Evolutionary conservation across 2,888 invertebrate genomes (phyloP).

Genomic region (Epistrophella euchroma): DNA sequence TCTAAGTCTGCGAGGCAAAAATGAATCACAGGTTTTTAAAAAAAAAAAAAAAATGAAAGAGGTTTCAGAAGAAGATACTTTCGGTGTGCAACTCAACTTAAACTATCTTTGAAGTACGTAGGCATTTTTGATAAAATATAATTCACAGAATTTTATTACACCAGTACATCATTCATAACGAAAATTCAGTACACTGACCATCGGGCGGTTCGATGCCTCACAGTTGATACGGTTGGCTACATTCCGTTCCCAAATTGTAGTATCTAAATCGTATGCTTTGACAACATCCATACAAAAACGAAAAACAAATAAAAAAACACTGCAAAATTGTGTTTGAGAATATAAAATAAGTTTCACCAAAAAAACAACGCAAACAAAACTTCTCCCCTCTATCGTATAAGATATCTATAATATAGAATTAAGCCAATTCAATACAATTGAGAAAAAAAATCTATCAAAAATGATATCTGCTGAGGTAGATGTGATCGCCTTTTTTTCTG

Average conservation of each 20-base stretch:
- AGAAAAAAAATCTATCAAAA: conserved; percentile 54
- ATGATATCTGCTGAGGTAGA: conserved; percentile 71
- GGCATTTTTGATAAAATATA: conserved; percentile 23
- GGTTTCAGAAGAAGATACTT: conserved; percentile 36
- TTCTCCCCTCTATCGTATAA: conserved; percentile 60
- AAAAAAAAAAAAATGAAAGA: not conserved
- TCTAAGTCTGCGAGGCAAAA: conserved; percentile 18
- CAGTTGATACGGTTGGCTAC: conserved; percentile 77
- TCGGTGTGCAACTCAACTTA: conserved; percentile 49
- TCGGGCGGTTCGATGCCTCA: conserved; percentile 77
- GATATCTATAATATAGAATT: conserved; percentile 60
- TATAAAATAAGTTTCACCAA: conserved; percentile 50
- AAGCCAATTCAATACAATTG: conserved; percentile 65
- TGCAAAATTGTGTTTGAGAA: conserved; percentile 57
- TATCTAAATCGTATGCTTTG: conserved; percentile 76
- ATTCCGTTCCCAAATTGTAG: conserved; percentile 76
- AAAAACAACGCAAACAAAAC: conserved; percentile 49
- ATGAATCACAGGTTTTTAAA: conserved; percentile 12
- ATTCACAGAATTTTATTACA: conserved; percentile 55
- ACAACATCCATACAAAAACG: conserved; percentile 75
- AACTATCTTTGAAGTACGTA: not conserved
- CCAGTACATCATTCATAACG: not conserved
- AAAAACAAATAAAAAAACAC: conserved; percentile 45
- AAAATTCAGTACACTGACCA: not conserved
- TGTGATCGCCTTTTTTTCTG: conserved; percentile 66